phyloP scores from a whole-genome alignment of 2,797 vertebrate species.

The Buceros bicornis region DNA sequence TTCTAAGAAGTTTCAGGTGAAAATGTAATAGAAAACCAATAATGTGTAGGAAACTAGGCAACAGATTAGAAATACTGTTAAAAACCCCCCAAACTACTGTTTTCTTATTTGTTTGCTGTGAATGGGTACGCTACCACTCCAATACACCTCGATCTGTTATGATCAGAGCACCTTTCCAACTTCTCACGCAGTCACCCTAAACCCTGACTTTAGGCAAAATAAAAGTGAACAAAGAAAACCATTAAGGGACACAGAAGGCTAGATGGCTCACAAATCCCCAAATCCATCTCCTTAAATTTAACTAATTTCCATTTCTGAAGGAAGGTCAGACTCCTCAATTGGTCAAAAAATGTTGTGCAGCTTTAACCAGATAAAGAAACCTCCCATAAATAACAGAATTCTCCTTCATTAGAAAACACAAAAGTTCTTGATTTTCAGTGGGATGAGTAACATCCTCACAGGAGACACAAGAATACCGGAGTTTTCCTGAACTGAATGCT shows the following conservation, averaged over 20 bases:
- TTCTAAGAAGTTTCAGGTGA: neutral
- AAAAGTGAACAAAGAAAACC: neutral
- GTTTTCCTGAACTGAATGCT: neutral
- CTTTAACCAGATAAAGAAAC: neutral
- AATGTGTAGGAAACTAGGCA: neutral
- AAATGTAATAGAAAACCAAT: neutral
- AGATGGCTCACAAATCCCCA: neutral
- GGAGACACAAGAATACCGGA: neutral
- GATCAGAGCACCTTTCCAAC: neutral
- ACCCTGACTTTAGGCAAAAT: neutral
- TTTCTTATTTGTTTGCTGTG: neutral
- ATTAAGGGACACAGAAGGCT: neutral
- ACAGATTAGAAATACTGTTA: neutral
- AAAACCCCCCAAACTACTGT: neutral
- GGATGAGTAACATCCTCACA: neutral
- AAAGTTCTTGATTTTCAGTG: neutral
- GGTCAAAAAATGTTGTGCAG: neutral
- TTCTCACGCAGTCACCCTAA: neutral
- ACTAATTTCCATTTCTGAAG: conserved; percentile 19
- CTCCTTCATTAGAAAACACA: neutral
- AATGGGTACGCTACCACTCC: neutral
- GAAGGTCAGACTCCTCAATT: neutral
- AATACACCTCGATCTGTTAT: neutral
- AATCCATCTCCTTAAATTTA: neutral
- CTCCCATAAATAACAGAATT: neutral